These are phyloP conservation scores for Enteromius trimaculatus DNA, from an alignment of 2,797 vertebrate species.

Conservation along the genomic window DNA sequence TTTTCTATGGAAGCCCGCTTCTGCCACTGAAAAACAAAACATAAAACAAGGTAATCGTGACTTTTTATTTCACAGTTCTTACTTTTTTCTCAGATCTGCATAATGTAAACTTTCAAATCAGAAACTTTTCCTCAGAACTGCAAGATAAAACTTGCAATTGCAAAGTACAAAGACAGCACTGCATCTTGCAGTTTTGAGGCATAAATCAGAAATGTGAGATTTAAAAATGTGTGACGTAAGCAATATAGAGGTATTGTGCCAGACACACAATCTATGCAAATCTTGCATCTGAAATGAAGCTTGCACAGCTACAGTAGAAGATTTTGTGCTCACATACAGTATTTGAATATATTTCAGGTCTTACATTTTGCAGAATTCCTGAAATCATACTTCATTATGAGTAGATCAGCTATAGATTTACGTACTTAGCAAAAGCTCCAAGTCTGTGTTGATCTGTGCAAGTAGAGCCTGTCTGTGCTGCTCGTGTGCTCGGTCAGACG, in stretches of 20 bases:
- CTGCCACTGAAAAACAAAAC: background rate
- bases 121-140: too few species aligned
- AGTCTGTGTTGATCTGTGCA: constrained; percentile 87
- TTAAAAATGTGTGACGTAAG: background rate
- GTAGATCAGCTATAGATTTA: constrained; percentile 29
- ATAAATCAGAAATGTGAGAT: background rate
- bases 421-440: constrained; percentile 85
- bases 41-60: background rate
- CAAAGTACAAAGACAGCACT: too few species aligned
- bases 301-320: background rate
- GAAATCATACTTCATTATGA: background rate
- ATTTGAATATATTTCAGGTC: background rate
- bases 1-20: background rate
- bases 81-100: background rate
- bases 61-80: background rate
- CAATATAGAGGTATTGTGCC: background rate
- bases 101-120: background rate
- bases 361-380: background rate
- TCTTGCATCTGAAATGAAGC: background rate
- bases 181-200: background rate
- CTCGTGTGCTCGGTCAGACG: constrained; percentile 71
- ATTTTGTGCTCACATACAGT: background rate
- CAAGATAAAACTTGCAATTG: too few species aligned
- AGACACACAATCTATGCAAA: background rate
- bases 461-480: constrained; percentile 82